Conservation (phyloP, 2,888 invertebrate species). For the Gortyna flavago region DNA sequence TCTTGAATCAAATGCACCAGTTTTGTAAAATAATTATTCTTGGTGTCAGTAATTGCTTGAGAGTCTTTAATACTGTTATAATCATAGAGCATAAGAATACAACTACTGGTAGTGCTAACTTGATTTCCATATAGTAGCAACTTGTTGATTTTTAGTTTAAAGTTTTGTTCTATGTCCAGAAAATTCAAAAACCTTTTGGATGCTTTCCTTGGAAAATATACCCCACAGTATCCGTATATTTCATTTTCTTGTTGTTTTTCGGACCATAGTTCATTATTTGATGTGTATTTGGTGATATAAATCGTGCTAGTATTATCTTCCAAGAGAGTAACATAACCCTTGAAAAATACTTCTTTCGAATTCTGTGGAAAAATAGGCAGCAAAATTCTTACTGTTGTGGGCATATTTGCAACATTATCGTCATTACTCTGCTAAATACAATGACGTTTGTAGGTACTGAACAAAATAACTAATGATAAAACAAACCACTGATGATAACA, state of each 20-base stretch:
- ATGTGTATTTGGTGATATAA: conserved; percentile 76
- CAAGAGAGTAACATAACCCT: conserved; percentile 71
- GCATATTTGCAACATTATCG: conserved; percentile 38
- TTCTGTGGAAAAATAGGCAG: conserved; percentile 72
- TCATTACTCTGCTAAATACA: neutral
- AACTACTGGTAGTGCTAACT: conserved; percentile 67
- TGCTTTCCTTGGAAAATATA: conserved; percentile 48
- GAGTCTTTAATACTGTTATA: conserved; percentile 78
- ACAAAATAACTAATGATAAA: neutral
- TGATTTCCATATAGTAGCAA: conserved; percentile 73
- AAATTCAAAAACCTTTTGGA: conserved; percentile 63
- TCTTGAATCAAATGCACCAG: conserved; percentile 76
- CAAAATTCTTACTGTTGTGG: conserved; percentile 71
- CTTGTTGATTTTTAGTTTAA: conserved; percentile 67
- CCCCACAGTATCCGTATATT: conserved; percentile 75
- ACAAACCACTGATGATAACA: conserved; percentile 9
- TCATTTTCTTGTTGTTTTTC: conserved; percentile 61
- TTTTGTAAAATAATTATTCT: conserved; percentile 76
- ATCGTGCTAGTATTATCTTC: conserved; percentile 69
- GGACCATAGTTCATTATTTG: conserved; percentile 56
- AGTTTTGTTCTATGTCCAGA: conserved; percentile 67
- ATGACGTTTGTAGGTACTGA: neutral
- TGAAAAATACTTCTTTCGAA: conserved; percentile 72
- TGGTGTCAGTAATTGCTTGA: conserved; percentile 75
- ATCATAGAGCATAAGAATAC: conserved; percentile 81